Conservation (phyloP, 2,888 invertebrate genomes). For the Sesia bembeciformis region DNA sequence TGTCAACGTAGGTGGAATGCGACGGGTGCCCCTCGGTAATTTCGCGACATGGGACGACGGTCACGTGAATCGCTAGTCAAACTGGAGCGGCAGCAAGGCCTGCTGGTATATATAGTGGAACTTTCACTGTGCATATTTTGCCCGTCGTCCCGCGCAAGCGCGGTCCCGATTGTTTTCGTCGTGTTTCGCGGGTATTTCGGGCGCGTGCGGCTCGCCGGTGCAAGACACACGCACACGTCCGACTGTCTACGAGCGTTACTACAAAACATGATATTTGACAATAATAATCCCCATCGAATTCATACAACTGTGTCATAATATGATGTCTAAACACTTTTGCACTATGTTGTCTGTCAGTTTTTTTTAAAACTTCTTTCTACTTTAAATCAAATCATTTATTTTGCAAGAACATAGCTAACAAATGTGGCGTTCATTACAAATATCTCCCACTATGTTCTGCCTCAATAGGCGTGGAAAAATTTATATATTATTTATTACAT, state of each 20-base stretch:
- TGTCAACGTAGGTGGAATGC: slow-evolving; percentile 13
- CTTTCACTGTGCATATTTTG: slow-evolving; percentile 44
- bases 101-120: slow-evolving; percentile 10
- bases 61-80: slow-evolving; percentile 10
- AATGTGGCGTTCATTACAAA: no score
- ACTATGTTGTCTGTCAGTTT: no score
- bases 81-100: slow-evolving; percentile 14
- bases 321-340: no score
- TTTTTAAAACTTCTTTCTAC: no score
- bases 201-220: slow-evolving; percentile 50
- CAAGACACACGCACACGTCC: slow-evolving; percentile 37
- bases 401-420: no score
- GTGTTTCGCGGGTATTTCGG: slow-evolving; percentile 69
- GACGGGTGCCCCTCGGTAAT: slow-evolving; percentile 12
- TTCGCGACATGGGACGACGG: slow-evolving; percentile 12
- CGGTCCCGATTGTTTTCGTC: slow-evolving; percentile 70
- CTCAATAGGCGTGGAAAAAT: no score
- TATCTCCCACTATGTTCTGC: no score
- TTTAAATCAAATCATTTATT: no score
- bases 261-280: slow-evolving; percentile 36
- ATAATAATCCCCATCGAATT: neutral
- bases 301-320: no score
- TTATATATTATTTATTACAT: no score
- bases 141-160: slow-evolving; percentile 60
- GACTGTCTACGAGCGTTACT: slow-evolving; percentile 44